These are phyloP conservation scores for Anthopleura xanthogrammica DNA, from an alignment of 92 coral and sea anemone species.

Conservation along the genomic window DNA sequence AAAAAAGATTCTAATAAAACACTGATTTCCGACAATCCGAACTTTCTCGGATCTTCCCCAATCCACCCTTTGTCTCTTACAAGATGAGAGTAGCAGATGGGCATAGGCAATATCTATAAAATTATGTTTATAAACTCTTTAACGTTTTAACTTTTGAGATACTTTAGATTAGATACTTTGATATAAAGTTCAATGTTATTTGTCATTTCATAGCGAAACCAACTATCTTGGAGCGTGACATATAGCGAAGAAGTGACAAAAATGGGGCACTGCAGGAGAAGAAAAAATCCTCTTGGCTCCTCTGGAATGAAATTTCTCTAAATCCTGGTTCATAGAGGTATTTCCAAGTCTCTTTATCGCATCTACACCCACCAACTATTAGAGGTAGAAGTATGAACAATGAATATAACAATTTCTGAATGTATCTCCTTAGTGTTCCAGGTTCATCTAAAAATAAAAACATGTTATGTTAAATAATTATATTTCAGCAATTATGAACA, in stretches of 20 bases:
- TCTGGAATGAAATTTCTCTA: slow-evolving; percentile 37
- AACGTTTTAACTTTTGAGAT: too few species aligned
- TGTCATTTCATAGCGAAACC: slow-evolving; percentile 11
- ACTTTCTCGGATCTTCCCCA: not conserved
- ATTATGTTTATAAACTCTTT: too few species aligned
- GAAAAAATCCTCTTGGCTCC: slow-evolving; percentile 12
- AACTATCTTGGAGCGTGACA: not conserved
- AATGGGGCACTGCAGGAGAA: slow-evolving; percentile 4
- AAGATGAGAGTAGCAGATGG: not conserved
- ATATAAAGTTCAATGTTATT: too few species aligned
- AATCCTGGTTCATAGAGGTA: slow-evolving; percentile 68
- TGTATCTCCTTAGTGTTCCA: slow-evolving; percentile 37
- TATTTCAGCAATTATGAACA: too few species aligned
- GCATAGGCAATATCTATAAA: too few species aligned
- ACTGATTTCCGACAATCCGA: too few species aligned
- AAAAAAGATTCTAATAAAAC: too few species aligned
- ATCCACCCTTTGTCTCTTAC: slow-evolving; percentile 27
- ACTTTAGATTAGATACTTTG: too few species aligned
- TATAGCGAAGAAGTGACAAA: not conserved
- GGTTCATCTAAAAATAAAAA: slow-evolving; percentile 54
- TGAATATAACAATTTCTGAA: slow-evolving; percentile 49
- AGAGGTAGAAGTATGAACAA: slow-evolving; percentile 49
- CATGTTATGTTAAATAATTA: not conserved
- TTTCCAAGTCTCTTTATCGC: slow-evolving; percentile 56
- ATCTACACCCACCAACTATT: slow-evolving; percentile 66